A percentile compares a stretch with the other conserved stretches of the same genome.
phyloP scores from a whole-genome alignment of 2,797 vertebrate species.

The Tenualosa ilisha region DNA sequence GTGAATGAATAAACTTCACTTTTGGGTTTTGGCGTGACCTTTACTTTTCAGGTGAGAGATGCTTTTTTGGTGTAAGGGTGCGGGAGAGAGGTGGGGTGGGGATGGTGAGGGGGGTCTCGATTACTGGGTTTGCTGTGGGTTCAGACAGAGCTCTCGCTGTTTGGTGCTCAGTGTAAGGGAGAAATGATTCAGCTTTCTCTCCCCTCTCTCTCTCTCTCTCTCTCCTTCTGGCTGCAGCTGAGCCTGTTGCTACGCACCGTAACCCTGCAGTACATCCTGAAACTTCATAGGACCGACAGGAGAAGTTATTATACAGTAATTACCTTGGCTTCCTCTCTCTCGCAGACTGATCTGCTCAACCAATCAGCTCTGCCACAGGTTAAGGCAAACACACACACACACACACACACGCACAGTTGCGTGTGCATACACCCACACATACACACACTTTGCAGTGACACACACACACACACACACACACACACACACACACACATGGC shows the following conservation, averaged over 20 bases:
- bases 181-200: conserved; percentile 8
- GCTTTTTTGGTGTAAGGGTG: conserved; percentile 13
- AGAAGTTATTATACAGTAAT: conserved; percentile 8
- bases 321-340: not conserved
- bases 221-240: not conserved
- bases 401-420: not conserved
- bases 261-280: conserved; percentile 9
- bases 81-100: not conserved
- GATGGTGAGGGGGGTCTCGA: not conserved
- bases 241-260: not conserved
- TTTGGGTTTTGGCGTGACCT: conserved; percentile 47
- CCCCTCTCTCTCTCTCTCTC: not conserved
- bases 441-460: too few relatives aligned
- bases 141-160: conserved; percentile 5
- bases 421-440: not conserved
- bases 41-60: conserved; percentile 40
- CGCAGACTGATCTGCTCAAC: not conserved
- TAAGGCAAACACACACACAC: not conserved
- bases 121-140: conserved; percentile 5
- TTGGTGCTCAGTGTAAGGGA: not conserved
- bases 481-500: not conserved
- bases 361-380: conserved; percentile 5
- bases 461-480: not conserved
- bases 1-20: conserved; percentile 57
- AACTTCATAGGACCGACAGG: conserved; percentile 13